Base-by-base conservation (phyloP, 2,797 vertebrate genomes). In the Malacoctenus gilli region DNA sequence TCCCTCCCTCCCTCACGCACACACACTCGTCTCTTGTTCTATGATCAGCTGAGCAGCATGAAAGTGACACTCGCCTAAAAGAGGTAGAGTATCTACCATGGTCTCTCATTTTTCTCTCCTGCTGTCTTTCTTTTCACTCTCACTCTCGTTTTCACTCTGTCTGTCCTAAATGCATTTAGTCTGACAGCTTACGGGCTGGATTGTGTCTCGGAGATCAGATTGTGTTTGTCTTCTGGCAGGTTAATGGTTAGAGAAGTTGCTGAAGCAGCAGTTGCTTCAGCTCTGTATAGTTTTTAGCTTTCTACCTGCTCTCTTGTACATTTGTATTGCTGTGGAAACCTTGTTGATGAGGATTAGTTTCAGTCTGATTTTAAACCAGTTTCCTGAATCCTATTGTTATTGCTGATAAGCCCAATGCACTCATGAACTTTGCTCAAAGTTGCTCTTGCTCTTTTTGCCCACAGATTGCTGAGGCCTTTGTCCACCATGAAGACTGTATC, bases 401-500 rank as follows among this genome's bases (percentile, higher is more conserved):
- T 16, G 16, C 20, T 15, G 41, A 40, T 52, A 4, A 31, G 12
- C 49, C 54, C 12, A 55, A 69, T 53, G 7, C 31, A 14, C 18
- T 47, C 5, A 14, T 41, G 36, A 15, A 28, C 30, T 53, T 22
- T 8, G 28, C 72, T n/a, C 34, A 60, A 73, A 18, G 8, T 25
- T 68, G 1, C 55, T 12, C 38, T 44, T 4, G 60, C 25, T 59
- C 21, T 41, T 15, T 69, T 20, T 72, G 8, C 69, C 46, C 69
- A 41, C 89, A 99, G 96, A 95, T 97, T 78, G 96, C 97, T 2
- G 95, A 99, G 74, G 92, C 92, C 49, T 96, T 95, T 87, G 94
- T 96, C 77, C 92, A 91, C 68, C 92, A 94, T 19, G 90, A 93
- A 75, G 95, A 98, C 67, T 98, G 97, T 99, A 99, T 99, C 96